Evolutionary conservation across 2,113 vertebrate species (phyloP).

Genomic region (Sprattus sprattus): DNA sequence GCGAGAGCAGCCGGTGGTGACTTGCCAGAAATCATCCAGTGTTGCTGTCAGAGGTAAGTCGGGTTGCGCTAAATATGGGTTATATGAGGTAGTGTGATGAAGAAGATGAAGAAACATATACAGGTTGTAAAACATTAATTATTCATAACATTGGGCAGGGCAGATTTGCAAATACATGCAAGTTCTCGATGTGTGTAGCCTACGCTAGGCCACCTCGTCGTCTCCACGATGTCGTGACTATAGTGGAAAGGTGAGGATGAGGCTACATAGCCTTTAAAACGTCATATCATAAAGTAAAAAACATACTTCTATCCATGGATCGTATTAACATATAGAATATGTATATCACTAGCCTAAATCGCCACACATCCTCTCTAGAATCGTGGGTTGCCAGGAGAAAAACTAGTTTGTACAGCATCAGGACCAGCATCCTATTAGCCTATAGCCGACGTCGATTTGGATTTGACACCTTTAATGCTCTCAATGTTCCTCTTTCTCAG

Average conservation of each 20-base stretch:
- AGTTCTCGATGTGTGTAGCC: neutral
- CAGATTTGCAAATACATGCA: neutral
- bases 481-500: neutral
- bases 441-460: neutral
- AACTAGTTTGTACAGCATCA: neutral
- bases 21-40: slow-evolving; percentile 66
- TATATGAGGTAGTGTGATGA: slow-evolving; percentile 33
- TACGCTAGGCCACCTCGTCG: neutral
- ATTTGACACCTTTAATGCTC: neutral
- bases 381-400: neutral
- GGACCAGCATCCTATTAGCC: neutral
- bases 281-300: neutral
- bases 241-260: neutral
- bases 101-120: neutral
- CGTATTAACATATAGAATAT: neutral
- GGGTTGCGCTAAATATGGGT: slow-evolving; percentile 52
- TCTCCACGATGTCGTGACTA: slow-evolving; percentile 2
- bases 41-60: slow-evolving; percentile 69
- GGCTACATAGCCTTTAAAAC: neutral
- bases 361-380: neutral
- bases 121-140: neutral
- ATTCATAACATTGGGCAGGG: neutral
- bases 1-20: slow-evolving; percentile 55
- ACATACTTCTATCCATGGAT: neutral
- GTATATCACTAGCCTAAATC: neutral